phyloP scores from a whole-genome alignment of 2,113 vertebrate species.

The Ailuropoda melanoleuca region DNA sequence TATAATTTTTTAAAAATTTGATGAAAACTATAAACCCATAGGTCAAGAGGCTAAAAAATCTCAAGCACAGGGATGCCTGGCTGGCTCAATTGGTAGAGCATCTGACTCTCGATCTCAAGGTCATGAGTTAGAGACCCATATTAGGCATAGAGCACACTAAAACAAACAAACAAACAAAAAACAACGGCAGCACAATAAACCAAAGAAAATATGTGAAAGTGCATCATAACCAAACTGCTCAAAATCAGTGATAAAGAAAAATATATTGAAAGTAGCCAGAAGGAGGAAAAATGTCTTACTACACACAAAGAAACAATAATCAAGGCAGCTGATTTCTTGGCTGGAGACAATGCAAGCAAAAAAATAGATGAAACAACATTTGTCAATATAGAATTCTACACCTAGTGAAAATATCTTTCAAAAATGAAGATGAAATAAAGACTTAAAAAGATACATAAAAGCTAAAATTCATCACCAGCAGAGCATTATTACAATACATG shows the following conservation, averaged over 20 bases:
- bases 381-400: neutral
- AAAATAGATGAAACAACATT: neutral
- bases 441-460: neutral
- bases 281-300: no score
- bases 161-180: no score
- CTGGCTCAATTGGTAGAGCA: neutral
- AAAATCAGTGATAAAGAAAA: neutral
- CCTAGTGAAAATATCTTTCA: neutral
- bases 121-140: neutral
- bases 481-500: neutral
- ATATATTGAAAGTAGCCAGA: neutral
- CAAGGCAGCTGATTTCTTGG: neutral
- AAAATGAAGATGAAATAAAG: neutral
- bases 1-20: neutral
- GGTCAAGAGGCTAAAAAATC: neutral
- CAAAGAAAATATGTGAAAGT: neutral
- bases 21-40: neutral
- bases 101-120: neutral
- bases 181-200: neutral
- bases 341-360: neutral
- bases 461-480: neutral
- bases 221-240: neutral
- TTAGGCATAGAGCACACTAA: neutral
- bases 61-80: neutral
- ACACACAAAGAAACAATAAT: neutral